Base-by-base conservation (phyloP, 2,888 invertebrate genomes). In the Leucophora obtusa region DNA sequence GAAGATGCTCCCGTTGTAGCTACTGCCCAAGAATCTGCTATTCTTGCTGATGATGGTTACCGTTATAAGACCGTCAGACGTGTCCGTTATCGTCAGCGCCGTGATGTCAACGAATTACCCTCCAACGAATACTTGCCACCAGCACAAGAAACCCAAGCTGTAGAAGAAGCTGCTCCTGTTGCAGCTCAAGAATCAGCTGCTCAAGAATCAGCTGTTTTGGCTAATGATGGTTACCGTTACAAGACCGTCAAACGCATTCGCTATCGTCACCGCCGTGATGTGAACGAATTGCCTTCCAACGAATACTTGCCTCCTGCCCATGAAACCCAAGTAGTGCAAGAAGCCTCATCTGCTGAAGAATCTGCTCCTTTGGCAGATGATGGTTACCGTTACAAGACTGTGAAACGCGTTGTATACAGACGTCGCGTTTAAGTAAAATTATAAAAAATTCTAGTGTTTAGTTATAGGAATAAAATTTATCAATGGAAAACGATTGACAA, bases 361-460 rank as follows among this genome's bases (percentile, higher is more conserved):
- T 50, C 58, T 15, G 53, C 80, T n/a, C 63, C 43, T 15, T 18
- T 81, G 0, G 76, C 70, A n/a, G 50, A 81, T 65, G 79, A 81
- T 70, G 82, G 83, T 8, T 83, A 84, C 63, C 84, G 81, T 33
- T 85, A 85, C 76, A 86, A 84, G 69, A 76, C 80, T 66, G 68
- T 71, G 17, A 80, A 53, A 71, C 80, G 72, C 33, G 54, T 68
- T 15, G 75, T 75, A 56, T 66, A 63, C 33, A 79, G 79, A 72
- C 78, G 60, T 56, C 82, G 82, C 38, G 51, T 71, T 47, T 69
- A 75, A 62, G 35, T 53, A n/a, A 14, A 47, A 47, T 47, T 14
- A 47, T n/a, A 9, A 43, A 43, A 11, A 43, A 43, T 5, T 43
- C 43, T 43, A 43, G 14, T n/a, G 14, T 47, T 47, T 47, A 47